Evolutionary conservation across 2,888 invertebrate species (phyloP).

Genomic region (Lysandra coridon): DNA sequence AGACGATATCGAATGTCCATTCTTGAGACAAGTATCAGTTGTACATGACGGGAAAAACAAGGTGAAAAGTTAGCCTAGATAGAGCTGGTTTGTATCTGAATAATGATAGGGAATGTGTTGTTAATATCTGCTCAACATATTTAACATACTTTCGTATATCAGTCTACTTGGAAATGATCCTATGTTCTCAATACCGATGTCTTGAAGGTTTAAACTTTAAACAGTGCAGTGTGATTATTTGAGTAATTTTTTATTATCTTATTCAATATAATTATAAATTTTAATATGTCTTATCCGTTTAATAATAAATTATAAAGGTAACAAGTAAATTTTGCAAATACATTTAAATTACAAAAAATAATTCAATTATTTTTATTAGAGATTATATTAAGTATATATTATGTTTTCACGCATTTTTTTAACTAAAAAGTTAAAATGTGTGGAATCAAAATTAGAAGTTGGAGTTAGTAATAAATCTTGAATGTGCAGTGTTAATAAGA

Average conservation of each 20-base stretch:
- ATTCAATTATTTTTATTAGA: neutral
- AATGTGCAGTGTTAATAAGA: neutral
- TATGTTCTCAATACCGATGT: neutral
- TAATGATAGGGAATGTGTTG: constrained; percentile 29
- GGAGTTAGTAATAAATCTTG: neutral
- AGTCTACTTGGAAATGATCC: constrained; percentile 2
- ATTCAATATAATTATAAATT: too few relatives aligned
- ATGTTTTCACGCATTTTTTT: neutral
- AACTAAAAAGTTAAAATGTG: neutral
- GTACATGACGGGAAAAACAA: constrained; percentile 34
- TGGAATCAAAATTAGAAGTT: neutral
- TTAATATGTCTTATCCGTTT: too few relatives aligned
- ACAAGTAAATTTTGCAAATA: too few relatives aligned
- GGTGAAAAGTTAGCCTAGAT: constrained; percentile 36
- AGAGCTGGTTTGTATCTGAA: constrained; percentile 27
- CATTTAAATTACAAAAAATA: too few relatives aligned
- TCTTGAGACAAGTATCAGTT: constrained; percentile 32
- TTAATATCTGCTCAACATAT: neutral
- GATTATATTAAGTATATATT: too few relatives aligned
- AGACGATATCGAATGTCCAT: constrained; percentile 32
- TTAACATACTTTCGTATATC: constrained; percentile 17
- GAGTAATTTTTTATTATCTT: too few relatives aligned
- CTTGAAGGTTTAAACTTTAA: neutral
- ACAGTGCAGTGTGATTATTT: neutral
- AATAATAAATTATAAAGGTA: too few relatives aligned